These are phyloP conservation scores for Diadema setosum DNA, from an alignment of 35 echinoderm and acorn worm species.

Conservation along the genomic window DNA sequence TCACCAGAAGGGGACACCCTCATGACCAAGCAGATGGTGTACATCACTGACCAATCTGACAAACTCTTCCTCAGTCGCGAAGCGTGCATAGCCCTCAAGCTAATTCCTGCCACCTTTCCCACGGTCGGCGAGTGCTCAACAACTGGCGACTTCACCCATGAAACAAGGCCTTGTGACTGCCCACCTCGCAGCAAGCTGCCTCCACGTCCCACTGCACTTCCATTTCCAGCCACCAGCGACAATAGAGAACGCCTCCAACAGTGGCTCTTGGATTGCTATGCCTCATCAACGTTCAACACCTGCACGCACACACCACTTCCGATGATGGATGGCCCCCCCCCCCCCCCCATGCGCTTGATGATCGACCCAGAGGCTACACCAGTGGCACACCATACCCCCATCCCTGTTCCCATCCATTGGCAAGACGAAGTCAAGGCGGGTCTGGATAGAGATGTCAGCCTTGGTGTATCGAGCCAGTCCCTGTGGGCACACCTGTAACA, in stretches of 20 bases:
- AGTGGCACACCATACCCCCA: slow-evolving; percentile 25
- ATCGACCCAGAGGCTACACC: slow-evolving; percentile 4
- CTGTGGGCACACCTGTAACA: slow-evolving; percentile 29
- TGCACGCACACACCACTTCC: slow-evolving; percentile 31
- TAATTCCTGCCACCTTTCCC: slow-evolving; percentile 34
- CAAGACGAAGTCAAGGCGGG: slow-evolving; percentile 59
- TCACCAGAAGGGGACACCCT: neutral
- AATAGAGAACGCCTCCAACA: slow-evolving; percentile 9
- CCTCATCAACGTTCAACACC: slow-evolving; percentile 29
- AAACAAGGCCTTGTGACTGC: slow-evolving; percentile 14
- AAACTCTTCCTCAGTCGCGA: slow-evolving; percentile 2
- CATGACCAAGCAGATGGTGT: neutral
- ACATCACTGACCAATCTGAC: slow-evolving; percentile 30
- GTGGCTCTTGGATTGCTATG: slow-evolving; percentile 23
- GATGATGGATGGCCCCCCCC: neutral
- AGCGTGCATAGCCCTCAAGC: slow-evolving; percentile 23
- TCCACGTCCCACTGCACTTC: neutral
- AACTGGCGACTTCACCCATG: neutral
- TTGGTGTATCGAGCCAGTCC: slow-evolving; percentile 52
- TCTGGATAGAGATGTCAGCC: slow-evolving; percentile 30
- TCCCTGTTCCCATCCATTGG: slow-evolving; percentile 41
- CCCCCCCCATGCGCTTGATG: slow-evolving; percentile 38
- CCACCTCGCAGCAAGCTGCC: neutral
- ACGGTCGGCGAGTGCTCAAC: neutral
- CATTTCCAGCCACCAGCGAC: slow-evolving; percentile 23